Conservation (phyloP, 1,140 invertebrate genomes). For the Bombus polaris region DNA sequence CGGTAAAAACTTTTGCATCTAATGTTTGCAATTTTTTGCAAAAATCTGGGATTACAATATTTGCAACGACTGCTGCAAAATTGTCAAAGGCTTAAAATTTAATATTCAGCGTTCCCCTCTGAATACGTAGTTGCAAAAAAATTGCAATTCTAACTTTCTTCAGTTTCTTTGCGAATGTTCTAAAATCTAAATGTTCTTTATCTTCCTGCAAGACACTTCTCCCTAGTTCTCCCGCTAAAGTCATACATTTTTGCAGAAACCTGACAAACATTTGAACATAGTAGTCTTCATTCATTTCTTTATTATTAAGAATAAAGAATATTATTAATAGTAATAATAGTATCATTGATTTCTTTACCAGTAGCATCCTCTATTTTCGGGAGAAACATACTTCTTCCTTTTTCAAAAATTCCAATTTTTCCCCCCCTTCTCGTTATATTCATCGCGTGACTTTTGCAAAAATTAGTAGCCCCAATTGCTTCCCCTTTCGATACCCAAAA, state of each 20-base stretch:
- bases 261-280: not conserved
- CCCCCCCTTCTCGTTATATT: not conserved
- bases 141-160: slow-evolving; percentile 21
- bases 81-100: not conserved
- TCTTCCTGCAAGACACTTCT: not conserved
- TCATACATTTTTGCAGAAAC: not conserved
- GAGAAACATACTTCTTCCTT: not conserved
- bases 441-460: too few relatives aligned
- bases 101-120: not conserved
- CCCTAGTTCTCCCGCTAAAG: not conserved
- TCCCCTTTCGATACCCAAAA: not conserved
- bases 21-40: slow-evolving; percentile 24
- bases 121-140: slow-evolving; percentile 11
- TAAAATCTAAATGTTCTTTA: not conserved
- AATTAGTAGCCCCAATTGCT: not conserved
- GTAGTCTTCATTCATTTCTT: not conserved
- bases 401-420: not conserved
- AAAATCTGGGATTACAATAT: slow-evolving; percentile 10
- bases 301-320: not conserved
- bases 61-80: slow-evolving; percentile 28
- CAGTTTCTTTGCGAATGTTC: slow-evolving; percentile 5
- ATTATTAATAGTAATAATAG: not conserved
- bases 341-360: not conserved
- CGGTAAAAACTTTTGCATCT: slow-evolving; percentile 36
- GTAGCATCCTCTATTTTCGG: not conserved